Base-by-base conservation (phyloP, 2,797 vertebrate species). In the Paedocypris micromegethes region DNA sequence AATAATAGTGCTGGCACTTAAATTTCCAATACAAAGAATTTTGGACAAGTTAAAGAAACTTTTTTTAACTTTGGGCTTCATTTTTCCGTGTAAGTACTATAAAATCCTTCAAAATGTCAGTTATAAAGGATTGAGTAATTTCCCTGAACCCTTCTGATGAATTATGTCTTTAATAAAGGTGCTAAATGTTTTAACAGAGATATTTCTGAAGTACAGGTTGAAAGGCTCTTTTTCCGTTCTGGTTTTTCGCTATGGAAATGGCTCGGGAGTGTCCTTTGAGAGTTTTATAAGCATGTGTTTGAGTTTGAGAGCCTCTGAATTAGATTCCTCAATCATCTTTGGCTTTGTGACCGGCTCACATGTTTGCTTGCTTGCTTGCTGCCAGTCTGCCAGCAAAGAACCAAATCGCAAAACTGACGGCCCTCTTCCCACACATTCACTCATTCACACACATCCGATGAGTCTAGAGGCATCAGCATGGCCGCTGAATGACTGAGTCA, bases 301-400 rank as follows among this genome's bases (percentile, higher is more conserved):
- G 55, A 53, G 47, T 59, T 57, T 49, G 6, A 68, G 53, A 75
- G 63, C 43, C 49, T 66, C 38, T 70, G 60, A 79, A 71, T 75
- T 64, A 61, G 50, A 77, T 58, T 76, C 56, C 61, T 63, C 68
- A 73, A 65, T 39, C 64, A 67, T 7, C 50, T 39, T 49, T 71
- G 56, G 69, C 39, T 64, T 75, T 54, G 56, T 6, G 45, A 51
- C 48, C 52, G 9, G 56, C 47, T 64, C 59, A 46, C 46, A 68
- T 41, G 58, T 39, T 61, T 47, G 6, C 5, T 46, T 2, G 7
- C 40, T 57, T 70, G 57, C 40, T 57, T 55, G 23, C 66, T 51
- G 63, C 23, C 4, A 23, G 48, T 64, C 70, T 42, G 46, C 74
- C 62, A 75, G 63, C 54, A 66, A 59, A 66, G 23, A 68, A 47